Evolutionary conservation across 2,797 vertebrate genomes (phyloP).

Genomic region (Eospalax fontanierii): DNA sequence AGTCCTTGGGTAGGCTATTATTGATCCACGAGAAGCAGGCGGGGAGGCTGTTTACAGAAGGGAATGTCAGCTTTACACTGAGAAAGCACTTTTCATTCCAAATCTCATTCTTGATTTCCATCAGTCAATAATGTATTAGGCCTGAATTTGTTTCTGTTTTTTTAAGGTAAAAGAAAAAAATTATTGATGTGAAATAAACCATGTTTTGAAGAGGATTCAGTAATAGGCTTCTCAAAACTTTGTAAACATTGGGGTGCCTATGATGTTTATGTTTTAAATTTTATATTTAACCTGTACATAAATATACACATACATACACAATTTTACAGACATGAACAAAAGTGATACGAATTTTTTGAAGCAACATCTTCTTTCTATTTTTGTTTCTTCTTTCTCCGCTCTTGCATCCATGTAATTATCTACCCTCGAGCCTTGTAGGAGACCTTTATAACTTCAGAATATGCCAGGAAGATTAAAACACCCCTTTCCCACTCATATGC

Average conservation of each 20-base stretch:
- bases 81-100: constrained; percentile 69
- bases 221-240: neutral
- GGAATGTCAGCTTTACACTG: constrained; percentile 50
- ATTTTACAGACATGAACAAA: constrained; percentile 41
- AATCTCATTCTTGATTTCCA: constrained; percentile 17
- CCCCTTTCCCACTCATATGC: neutral
- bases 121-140: constrained; percentile 60
- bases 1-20: neutral
- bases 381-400: neutral
- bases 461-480: neutral
- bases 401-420: neutral
- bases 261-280: constrained; percentile 58
- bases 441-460: constrained; percentile 29
- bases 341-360: neutral
- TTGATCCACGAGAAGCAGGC: neutral
- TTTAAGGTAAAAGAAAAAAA: constrained; percentile 39
- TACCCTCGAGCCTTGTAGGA: neutral
- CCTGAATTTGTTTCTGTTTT: constrained; percentile 46
- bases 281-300: constrained; percentile 33
- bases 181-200: constrained; percentile 54
- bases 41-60: neutral
- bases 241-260: neutral
- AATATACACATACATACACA: neutral
- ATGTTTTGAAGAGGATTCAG: neutral
- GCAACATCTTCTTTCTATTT: neutral